A percentile compares a stretch with the other conserved stretches of the same genome.
Evolutionary conservation across 2,797 vertebrate species (phyloP).

Genomic region (Acomys russatus): DNA sequence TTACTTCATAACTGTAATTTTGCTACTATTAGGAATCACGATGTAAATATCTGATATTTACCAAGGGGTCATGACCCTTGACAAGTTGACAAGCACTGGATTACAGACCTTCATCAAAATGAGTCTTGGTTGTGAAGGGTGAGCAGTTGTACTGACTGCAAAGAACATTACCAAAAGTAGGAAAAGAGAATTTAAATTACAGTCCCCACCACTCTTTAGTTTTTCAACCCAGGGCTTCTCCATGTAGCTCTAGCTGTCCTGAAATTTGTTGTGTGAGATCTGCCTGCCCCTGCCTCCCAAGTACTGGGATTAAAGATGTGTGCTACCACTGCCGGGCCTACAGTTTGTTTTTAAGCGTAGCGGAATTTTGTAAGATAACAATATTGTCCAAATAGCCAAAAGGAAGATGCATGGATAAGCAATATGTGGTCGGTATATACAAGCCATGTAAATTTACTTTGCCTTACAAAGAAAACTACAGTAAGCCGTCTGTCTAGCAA

Average conservation of each 20-base stretch:
- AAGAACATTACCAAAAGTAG: neutral
- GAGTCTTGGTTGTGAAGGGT: neutral
- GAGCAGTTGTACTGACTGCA: neutral
- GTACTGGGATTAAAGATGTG: too few relatives aligned
- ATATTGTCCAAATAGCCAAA: neutral
- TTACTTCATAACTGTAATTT: neutral
- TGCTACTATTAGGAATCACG: too few relatives aligned
- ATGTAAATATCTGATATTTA: neutral
- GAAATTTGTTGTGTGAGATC: neutral
- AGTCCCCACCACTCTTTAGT: neutral
- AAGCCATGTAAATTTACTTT: neutral
- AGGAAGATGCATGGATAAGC: neutral
- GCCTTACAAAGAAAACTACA: slow-evolving; percentile 26
- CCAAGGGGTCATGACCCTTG: neutral
- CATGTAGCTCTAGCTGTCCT: neutral
- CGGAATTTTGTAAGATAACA: neutral
- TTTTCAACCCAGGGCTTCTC: neutral
- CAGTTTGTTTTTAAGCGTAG: neutral
- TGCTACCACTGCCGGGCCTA: neutral
- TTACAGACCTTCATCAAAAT: slow-evolving; percentile 45
- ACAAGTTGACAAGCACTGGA: neutral
- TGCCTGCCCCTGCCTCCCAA: neutral
- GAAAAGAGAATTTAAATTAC: slow-evolving; percentile 47
- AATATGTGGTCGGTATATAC: neutral
- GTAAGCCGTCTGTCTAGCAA: neutral